phyloP scores from a whole-genome alignment of 2,797 vertebrate genomes.

The Gymnothorax reevesii region DNA sequence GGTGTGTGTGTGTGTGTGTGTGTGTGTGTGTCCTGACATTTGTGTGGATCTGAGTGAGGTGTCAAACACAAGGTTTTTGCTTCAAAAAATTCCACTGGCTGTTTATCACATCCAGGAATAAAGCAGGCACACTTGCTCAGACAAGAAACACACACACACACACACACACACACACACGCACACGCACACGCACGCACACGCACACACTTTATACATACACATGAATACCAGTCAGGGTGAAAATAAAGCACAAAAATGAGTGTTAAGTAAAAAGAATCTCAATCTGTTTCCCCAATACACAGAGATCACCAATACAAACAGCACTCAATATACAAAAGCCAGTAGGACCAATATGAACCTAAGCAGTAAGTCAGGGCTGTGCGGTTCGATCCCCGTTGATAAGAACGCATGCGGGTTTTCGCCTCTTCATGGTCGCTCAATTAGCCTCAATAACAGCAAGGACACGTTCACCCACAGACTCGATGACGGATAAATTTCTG shows the following conservation, averaged over 20 bases:
- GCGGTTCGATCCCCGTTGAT: background rate
- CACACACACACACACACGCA: background rate
- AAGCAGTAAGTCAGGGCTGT: background rate
- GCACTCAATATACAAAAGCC: background rate
- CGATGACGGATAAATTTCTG: background rate
- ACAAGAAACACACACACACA: conserved; percentile 3
- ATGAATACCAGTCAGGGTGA: background rate
- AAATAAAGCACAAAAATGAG: background rate
- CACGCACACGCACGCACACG: conserved; percentile 24
- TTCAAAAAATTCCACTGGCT: conserved; percentile 58
- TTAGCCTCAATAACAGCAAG: background rate
- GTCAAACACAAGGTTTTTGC: conserved; percentile 29
- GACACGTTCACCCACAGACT: background rate
- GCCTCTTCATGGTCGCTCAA: background rate
- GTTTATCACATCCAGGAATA: conserved; percentile 29
- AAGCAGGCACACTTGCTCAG: background rate
- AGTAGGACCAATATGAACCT: background rate
- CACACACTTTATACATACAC: background rate
- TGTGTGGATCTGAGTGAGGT: background rate
- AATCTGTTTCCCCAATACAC: background rate
- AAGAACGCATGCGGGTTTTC: background rate
- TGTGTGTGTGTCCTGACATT: background rate
- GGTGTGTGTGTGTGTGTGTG: conserved; percentile 18
- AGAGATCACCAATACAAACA: background rate
- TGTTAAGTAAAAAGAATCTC: background rate